phyloP scores from a whole-genome alignment of 1,140 invertebrate species.

The Lucilia sericata region DNA sequence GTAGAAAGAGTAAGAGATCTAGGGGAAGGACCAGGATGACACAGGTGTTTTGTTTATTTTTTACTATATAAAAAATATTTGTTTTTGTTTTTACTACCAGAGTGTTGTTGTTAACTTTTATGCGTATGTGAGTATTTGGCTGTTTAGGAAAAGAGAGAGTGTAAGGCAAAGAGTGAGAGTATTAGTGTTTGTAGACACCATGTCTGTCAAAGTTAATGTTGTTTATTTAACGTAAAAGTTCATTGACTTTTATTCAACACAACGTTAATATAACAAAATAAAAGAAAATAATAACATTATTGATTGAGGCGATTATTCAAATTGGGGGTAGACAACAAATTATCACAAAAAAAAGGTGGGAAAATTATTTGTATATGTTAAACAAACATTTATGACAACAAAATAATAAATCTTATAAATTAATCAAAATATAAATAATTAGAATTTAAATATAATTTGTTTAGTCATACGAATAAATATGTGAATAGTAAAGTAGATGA shows the following conservation, averaged over 20 bases:
- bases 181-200: not conserved
- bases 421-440: not conserved
- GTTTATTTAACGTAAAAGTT: conserved; percentile 6
- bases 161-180: not conserved
- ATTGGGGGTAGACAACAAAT: not conserved
- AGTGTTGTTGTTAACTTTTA: too few species aligned
- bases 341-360: not conserved
- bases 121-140: too few species aligned
- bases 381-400: not conserved
- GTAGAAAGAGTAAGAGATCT: not conserved
- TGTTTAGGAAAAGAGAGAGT: too few species aligned
- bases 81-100: too few species aligned
- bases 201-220: conserved; percentile 8
- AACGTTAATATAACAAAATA: not conserved
- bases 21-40: not conserved
- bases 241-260: conserved; percentile 4
- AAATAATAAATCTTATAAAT: not conserved
- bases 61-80: not conserved
- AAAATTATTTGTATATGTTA: not conserved
- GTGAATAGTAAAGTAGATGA: too few species aligned
- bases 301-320: conserved; percentile 10
- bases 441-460: too few species aligned
- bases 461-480: too few species aligned
- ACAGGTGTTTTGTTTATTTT: not conserved
- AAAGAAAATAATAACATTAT: not conserved